Conservation (phyloP, 2,888 invertebrate genomes). For the Parthenolecanium corni region DNA sequence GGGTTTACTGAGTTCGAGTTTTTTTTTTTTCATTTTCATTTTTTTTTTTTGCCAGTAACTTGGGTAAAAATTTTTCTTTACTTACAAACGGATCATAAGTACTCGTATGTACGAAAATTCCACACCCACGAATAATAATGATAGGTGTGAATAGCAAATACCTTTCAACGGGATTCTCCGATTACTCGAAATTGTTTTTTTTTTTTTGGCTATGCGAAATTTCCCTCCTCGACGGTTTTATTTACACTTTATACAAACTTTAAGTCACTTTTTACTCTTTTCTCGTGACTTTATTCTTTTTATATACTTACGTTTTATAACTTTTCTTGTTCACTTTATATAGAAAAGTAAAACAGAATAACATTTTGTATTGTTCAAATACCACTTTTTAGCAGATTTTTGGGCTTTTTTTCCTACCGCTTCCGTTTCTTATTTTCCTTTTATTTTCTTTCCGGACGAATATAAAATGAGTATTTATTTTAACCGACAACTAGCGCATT, state of each 20-base stretch:
- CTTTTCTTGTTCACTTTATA: no score
- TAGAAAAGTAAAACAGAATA: no score
- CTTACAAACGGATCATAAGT: not conserved
- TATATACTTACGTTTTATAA: not conserved
- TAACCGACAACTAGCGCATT: no score
- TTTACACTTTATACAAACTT: not conserved
- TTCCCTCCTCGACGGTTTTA: not conserved
- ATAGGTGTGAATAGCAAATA: slow-evolving; percentile 20
- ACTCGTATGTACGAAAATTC: slow-evolving; percentile 24
- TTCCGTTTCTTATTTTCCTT: no score
- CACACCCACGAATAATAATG: slow-evolving; percentile 2
- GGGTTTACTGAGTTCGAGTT: no score
- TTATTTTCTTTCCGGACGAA: no score
- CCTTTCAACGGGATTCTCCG: slow-evolving; percentile 23
- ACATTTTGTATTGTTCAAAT: no score
- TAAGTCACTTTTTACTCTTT: not conserved
- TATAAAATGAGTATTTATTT: no score
- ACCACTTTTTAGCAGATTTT: no score
- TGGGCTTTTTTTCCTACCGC: no score
- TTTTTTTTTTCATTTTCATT: no score
- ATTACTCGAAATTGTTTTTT: slow-evolving; percentile 10
- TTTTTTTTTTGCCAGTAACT: slow-evolving; percentile 4
- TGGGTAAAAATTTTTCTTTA: slow-evolving; percentile 1
- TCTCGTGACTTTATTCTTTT: not conserved
- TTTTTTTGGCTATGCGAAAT: not conserved